Percentiles rank a stretch among this genome's conserved stretches.
phyloP scores from a whole-genome alignment of 1,140 invertebrate genomes.

The Stegodyphus dumicola region DNA sequence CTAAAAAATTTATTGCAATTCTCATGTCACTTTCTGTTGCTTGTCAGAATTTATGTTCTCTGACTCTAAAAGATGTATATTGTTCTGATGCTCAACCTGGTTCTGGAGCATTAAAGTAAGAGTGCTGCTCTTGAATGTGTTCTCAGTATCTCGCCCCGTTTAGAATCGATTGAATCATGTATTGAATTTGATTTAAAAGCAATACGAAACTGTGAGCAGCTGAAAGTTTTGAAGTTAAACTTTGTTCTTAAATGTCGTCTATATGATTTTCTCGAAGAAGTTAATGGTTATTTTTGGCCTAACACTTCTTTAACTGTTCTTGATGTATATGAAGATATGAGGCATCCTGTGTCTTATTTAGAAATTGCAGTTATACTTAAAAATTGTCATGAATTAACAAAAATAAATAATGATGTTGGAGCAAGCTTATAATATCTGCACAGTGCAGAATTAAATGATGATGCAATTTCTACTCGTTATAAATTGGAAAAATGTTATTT shows the following conservation, averaged over 20 bases:
- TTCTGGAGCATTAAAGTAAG: not conserved
- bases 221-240: conserved; percentile 24
- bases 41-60: conserved; percentile 7
- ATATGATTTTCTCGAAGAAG: conserved; percentile 14
- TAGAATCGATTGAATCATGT: conserved; percentile 18
- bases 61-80: conserved; percentile 11
- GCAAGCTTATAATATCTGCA: conserved; percentile 21
- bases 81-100: not conserved
- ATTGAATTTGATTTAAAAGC: conserved; percentile 34
- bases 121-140: conserved; percentile 27
- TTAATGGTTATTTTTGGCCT: conserved; percentile 10
- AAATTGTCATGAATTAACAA: conserved; percentile 9
- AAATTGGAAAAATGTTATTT: conserved; percentile 26
- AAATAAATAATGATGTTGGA: conserved; percentile 29
- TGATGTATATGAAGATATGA: conserved; percentile 17
- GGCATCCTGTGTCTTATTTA: not conserved
- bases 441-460: conserved; percentile 5
- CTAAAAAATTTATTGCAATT: conserved; percentile 22
- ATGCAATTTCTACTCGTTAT: conserved; percentile 12
- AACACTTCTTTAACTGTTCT: conserved; percentile 25
- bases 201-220: not conserved
- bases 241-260: conserved; percentile 7
- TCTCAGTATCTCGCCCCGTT: not conserved
- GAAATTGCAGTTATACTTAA: conserved; percentile 11
- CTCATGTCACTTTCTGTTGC: conserved; percentile 26